Percentiles rank a stretch among this genome's conserved stretches.
phyloP scores from a whole-genome alignment of 1,140 invertebrate species.

The Drosophila busckii region DNA sequence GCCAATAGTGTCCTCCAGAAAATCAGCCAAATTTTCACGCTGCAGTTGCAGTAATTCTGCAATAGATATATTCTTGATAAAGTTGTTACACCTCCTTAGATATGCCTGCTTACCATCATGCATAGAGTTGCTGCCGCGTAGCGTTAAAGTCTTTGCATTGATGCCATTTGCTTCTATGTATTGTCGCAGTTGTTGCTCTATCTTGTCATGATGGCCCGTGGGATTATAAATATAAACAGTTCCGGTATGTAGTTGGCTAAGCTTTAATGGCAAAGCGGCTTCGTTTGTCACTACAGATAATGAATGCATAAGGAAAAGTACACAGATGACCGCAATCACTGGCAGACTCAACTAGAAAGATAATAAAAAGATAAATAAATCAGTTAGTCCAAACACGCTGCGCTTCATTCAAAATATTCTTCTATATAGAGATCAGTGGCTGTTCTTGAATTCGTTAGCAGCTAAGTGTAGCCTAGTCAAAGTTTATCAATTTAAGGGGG shows the following conservation, averaged over 20 bases:
- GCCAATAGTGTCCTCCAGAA: conserved; percentile 59
- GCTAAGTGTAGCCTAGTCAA: too few species aligned
- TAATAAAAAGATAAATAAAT: neutral
- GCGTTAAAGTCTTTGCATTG: conserved; percentile 22
- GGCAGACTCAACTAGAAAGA: conserved; percentile 41
- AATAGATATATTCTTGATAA: neutral
- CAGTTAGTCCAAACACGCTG: neutral
- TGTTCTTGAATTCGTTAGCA: too few species aligned
- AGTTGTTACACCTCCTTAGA: neutral
- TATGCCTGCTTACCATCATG: conserved; percentile 24
- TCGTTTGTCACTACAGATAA: conserved; percentile 53
- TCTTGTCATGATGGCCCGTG: conserved; percentile 21
- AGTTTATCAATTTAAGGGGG: too few species aligned
- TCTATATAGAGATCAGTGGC: too few species aligned
- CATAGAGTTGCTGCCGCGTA: conserved; percentile 29
- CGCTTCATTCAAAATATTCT: too few species aligned
- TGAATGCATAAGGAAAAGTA: conserved; percentile 51
- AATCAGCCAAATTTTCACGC: conserved; percentile 52
- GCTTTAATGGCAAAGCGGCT: conserved; percentile 34
- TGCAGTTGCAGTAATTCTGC: conserved; percentile 49
- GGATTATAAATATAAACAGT: conserved; percentile 57
- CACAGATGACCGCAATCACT: conserved; percentile 25
- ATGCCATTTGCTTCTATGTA: conserved; percentile 49
- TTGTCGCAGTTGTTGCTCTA: conserved; percentile 45
- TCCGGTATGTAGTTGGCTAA: conserved; percentile 43